Evolutionary conservation across 2,888 invertebrate species (phyloP), one percentile per base, ranked within the genome.

Genomic region (Drosophila lacicola): DNA sequence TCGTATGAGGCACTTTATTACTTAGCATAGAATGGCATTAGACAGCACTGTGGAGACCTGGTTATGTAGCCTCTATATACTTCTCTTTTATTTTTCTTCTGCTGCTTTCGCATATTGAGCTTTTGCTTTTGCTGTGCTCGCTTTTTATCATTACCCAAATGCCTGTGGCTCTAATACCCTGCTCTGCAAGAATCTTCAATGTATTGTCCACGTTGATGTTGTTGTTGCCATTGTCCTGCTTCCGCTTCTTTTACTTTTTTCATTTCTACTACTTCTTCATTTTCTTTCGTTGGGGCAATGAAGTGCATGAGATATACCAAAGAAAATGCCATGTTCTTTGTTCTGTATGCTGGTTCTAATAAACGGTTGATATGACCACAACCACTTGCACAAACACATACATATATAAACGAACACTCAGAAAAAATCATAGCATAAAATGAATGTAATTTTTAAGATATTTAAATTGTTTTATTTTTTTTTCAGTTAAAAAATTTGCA

Each of bases 261-360:
- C 17, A 29, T 33, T 37, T 34, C 21, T 29, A 33, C 37, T 47
- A 36, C 49, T 34, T 50, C 37, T 34, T 45, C 39, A 34, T 57
- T 45, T 74, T 58, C 50, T 60, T 39, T 69, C 69, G 67, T 66
- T 33, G 72, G 55, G 67, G 88, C 81, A 85, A 79, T 89, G 79
- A 87, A 82, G 77, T 82, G 82, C 75, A 87, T 78, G 78, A 84
- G 80, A 76, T 75, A 86, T 78, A 74, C 89, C 82, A 74, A 82
- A 64, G 67, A 75, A 84, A 89, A 73, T 76, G 25, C 64, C 61
- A 51, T 53, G 46, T 73, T 70, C 69, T 80, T 87, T 86, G 76
- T 82, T 82, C 78, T 74, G 55, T 66, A 65, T 69, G 74, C 65
- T 66, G 57, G 21, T 51, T 75, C 77, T 74, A 74, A 78, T 78